Base-by-base conservation (phyloP, 1,140 invertebrate species). In the Halictus rubicundus region DNA sequence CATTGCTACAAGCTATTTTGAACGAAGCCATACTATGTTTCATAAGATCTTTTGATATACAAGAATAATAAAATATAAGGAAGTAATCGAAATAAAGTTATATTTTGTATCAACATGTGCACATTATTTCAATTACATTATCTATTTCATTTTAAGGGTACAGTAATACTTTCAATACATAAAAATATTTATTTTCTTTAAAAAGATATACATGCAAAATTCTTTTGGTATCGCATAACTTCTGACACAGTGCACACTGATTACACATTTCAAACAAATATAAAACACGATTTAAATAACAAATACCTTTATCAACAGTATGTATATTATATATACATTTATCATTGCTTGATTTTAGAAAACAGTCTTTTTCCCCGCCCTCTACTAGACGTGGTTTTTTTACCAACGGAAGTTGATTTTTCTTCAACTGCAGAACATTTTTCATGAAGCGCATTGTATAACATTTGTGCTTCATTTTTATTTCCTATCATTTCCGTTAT, bases 401-500 rank as follows among this genome's bases (percentile, higher is more conserved):
- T 83, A 9, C 57, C 39, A 69, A 1, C 61, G 16, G 37, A 37
- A 2, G 66, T 78, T n/a, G 77, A 68, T 32, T 81, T 64, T 71
- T 90, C 78, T 69, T 95, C 94, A 2, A 90, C 70, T 10, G 93
- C 90, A 88, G 94, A 91, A 75, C 94, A 91, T 85, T 94, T 94
- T 21, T 95, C 92, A 85, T 96, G 95, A 46, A 96, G 89, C 83
- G 95, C 95, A 64, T 94, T 93, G 86, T 95, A 94, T 25, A 96
- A 90, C 69, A 94, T 92, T 81, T 94, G 93, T 21, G 95, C 94
- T 88, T 95, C 94, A 81, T 90, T 93, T 91, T 94, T 94, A 85
- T 95, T 97, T 81, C 95, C 95, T 75, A 98, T 86, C 54, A 97
- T 92, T 77, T 95, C 93, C 27, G 88, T 88, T 66, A 98, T 86